Evolutionary conservation across 2,888 invertebrate genomes (phyloP), one percentile per base, ranked within the genome.

Genomic region (Temnothorax ravouxi): DNA sequence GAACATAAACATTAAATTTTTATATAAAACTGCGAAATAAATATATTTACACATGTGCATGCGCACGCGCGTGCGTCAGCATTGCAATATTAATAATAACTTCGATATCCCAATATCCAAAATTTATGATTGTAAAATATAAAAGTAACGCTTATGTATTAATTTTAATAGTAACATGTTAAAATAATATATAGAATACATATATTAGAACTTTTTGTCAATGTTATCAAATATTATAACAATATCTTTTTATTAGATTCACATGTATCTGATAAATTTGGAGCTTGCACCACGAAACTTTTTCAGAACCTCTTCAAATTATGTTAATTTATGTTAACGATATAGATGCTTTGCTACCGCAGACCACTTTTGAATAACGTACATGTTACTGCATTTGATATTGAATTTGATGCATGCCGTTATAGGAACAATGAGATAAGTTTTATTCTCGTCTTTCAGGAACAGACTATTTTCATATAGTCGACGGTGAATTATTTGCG

Each of bases 401-500:
- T 44, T 67, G 56, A n/a, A 29, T n/a, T 52, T 18, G n/a, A 29
- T 56, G 13, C 38, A 18, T 25, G 6, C 13, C 6, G 4, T 8
- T 44, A 18, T 18, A 47, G 13, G 13, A 59, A 59, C 47, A 38
- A 47, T 8, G 0, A 59, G 2, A 5, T 15, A 15, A 44, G 25
- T 69, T 69, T 38, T 59, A 38, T 25, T 71, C 13, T 69, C 29
- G 9, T 61, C 34, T 88, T 90, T 13, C 76, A 95, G 95, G 93
- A 41, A 93, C 94, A 8, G 92, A 95, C 13, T 94, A 95, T 93
- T 93, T 96, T 91, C 90, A 94, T 84, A 84, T 95, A 52, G 90
- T 93, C 59, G 94, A 95, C 89, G 94, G 95, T 85, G 91, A 92
- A n/a, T 88, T 95, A 47, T 95, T 94, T 84, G 94, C 95, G 13